A percentile compares a stretch with the other conserved stretches of the same genome.
Evolutionary conservation across 2,797 vertebrate genomes (phyloP).

Genomic region (Melanotaenia maccullochi): DNA sequence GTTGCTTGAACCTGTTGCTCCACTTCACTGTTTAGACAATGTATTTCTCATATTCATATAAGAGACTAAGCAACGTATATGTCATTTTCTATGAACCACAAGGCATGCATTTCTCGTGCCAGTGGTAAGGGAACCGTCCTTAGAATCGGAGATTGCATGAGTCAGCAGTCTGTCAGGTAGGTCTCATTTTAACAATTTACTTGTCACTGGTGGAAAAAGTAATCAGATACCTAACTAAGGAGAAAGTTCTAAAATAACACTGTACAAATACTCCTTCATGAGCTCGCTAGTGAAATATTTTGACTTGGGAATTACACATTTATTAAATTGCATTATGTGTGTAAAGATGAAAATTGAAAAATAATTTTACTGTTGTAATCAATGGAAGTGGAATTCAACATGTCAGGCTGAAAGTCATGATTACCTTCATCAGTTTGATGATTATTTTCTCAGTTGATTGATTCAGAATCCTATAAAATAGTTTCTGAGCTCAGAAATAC

Average conservation of each 20-base stretch:
- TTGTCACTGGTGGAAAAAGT: not conserved
- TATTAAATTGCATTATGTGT: not conserved
- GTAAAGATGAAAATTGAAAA: not conserved
- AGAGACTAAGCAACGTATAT: not conserved
- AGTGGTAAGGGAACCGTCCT: no score
- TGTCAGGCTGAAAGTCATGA: not conserved
- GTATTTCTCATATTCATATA: not conserved
- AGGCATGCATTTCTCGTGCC: no score
- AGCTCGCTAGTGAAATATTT: not conserved
- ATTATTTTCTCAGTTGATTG: not conserved
- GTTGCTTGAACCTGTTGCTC: not conserved
- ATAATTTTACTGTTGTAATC: not conserved
- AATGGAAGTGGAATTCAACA: not conserved
- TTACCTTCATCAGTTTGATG: not conserved
- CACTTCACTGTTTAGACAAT: not conserved
- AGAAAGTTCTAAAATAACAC: not conserved
- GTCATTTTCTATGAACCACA: no score
- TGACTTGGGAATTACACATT: not conserved
- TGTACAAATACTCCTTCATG: not conserved
- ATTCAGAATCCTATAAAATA: not conserved
- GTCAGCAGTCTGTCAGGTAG: not conserved
- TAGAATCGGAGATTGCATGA: no score
- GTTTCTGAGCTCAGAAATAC: not conserved
- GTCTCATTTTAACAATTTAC: not conserved
- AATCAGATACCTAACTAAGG: not conserved